Base-by-base conservation (phyloP, 2,113 vertebrate genomes). In the Octodon degus region DNA sequence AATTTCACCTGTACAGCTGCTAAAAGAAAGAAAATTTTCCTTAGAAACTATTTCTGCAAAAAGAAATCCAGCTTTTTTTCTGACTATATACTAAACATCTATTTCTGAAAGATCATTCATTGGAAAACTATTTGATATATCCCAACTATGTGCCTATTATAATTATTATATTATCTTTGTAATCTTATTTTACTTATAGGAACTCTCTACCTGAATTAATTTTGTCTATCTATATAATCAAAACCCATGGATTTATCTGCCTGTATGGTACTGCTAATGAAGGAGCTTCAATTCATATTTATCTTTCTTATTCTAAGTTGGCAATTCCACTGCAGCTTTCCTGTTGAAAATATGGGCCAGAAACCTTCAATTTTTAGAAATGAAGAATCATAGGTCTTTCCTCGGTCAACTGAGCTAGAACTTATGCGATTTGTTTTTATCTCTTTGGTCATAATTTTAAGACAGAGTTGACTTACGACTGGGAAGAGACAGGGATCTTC, bases 1-100 rank as follows among this genome's bases (percentile, higher is more conserved):
- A 97, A 84, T 83, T 80, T 91, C 90, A 97, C 86, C 62, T 95
- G 65, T 88, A 95, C 70, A 95, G 86, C 63, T 89, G 60, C 53
- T 88, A n/a, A 43, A 87, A 95, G 65, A 94, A 60, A 95, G 37
- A 37, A 95, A 88, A 90, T 88, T 91, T 96, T 81, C 34, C 81
- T 90, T 94, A 81, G 22, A 87, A 65, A 37, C n/a, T 24, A 76
- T 86, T 95, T 94, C 4, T 53, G 22, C 86, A 34, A 65, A 37
- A 50, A 93, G 37, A 65, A 13, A 19, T 17, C 5, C 14, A 83
- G 24, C 55, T 34, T 83, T 70, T 96, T 84, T 40, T 50, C n/a
- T 96, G 7, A 79, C 81, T 67, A 60, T 70, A 63, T 88, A 24
- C 53, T 47, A 94, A 94, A 4, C 34, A 87, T 96, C 37, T 37